Conservation (phyloP, 1,140 invertebrate species). For the Drosophila miranda region DNA sequence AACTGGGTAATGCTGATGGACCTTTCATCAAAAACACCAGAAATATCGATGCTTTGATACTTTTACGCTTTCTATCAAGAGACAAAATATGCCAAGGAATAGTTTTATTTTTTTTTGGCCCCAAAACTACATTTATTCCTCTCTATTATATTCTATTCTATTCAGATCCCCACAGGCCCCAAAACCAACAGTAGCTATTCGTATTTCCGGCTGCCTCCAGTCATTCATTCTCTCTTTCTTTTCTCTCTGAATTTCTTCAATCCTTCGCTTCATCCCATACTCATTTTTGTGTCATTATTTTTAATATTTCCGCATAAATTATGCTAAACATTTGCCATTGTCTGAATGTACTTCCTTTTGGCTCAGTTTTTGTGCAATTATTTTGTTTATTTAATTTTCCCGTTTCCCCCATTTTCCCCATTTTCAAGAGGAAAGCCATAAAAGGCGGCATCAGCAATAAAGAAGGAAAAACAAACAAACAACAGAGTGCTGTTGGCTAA, state of each 20-base stretch:
- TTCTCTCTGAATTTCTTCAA: slow-evolving; percentile 25
- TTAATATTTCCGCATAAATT: slow-evolving; percentile 49
- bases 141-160: background rate
- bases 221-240: background rate
- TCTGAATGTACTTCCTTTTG: slow-evolving; percentile 9
- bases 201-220: slow-evolving; percentile 23
- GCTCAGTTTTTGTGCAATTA: background rate
- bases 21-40: no score
- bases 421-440: no score
- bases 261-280: slow-evolving; percentile 9
- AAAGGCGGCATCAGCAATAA: no score
- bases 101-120: no score
- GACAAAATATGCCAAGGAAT: no score
- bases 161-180: background rate
- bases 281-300: slow-evolving; percentile 34
- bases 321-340: slow-evolving; percentile 51
- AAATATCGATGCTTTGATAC: no score
- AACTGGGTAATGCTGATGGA: no score
- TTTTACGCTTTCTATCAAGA: no score
- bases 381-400: slow-evolving; percentile 22
- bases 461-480: background rate
- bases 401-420: background rate
- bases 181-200: slow-evolving; percentile 20
- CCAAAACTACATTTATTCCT: slow-evolving; percentile 1
- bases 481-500: slow-evolving; percentile 9